Evolutionary conservation across 1,140 invertebrate species (phyloP).

Genomic region (Leptopilina clavipes): DNA sequence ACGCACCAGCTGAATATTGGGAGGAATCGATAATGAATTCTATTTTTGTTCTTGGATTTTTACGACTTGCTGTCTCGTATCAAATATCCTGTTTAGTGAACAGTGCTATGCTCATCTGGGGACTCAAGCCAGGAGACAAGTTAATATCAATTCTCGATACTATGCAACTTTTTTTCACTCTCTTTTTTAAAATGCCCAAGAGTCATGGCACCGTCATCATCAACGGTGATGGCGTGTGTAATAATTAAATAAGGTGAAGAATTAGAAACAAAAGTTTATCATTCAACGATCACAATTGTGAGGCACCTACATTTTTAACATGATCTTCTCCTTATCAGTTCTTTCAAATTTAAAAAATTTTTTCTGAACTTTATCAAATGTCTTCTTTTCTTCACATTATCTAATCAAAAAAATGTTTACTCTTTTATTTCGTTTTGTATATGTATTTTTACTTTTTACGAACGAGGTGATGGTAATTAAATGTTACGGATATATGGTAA

Average conservation of each 20-base stretch:
- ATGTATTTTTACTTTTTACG: slow-evolving; percentile 49
- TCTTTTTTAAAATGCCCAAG: slow-evolving; percentile 63
- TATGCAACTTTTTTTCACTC: slow-evolving; percentile 55
- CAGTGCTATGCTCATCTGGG: slow-evolving; percentile 83
- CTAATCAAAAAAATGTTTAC: too few species aligned
- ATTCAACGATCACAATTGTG: neutral
- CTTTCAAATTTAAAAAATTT: too few species aligned
- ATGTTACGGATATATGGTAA: too few species aligned
- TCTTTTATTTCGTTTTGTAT: too few species aligned
- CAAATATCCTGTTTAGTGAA: slow-evolving; percentile 82
- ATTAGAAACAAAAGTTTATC: neutral
- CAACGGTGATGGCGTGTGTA: slow-evolving; percentile 55
- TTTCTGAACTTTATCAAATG: too few species aligned
- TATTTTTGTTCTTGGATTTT: slow-evolving; percentile 80
- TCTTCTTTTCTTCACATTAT: too few species aligned
- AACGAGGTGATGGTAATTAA: too few species aligned
- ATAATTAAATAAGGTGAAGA: slow-evolving; percentile 18
- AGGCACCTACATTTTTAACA: too few species aligned
- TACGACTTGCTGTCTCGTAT: slow-evolving; percentile 78
- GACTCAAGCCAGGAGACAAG: slow-evolving; percentile 81
- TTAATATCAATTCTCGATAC: slow-evolving; percentile 73
- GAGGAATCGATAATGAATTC: slow-evolving; percentile 78
- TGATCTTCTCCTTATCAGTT: too few species aligned
- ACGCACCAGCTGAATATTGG: slow-evolving; percentile 85
- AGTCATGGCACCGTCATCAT: slow-evolving; percentile 67